Evolutionary conservation across 2,888 invertebrate species (phyloP), one percentile per base, ranked within the genome.

Genomic region (Clunio marinus): DNA sequence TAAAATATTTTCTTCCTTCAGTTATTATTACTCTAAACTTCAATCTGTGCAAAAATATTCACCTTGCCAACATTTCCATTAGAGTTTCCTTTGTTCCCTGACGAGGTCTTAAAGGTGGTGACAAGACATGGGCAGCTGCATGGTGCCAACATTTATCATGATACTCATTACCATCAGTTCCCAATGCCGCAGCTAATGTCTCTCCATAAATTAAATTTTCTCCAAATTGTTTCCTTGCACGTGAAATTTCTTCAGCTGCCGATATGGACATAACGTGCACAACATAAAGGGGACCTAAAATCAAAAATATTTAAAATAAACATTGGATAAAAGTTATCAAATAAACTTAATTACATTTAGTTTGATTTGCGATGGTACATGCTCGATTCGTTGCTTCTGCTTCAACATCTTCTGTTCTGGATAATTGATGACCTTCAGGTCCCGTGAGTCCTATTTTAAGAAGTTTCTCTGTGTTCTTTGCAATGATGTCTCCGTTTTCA

Each of bases 241-340:
- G 79, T 41, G 86, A 85, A 73, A 98, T 80, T 70, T 89, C 88
- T 71, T 89, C 84, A 69, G 91, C 93, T 1, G 98, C 95, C 70
- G 88, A 87, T 81, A 89, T 92, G 75, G 95, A 94, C 98, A 98
- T 99, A 76, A 98, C 92, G 83, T 98, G 98, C 74, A 98, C 97
- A 75, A 99, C 88, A 83, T 93, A 93, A 71, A 99, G 84, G 2
- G 99, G 98, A 73, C n/a, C n/a, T n/a, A n/a, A n/a, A n/a, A n/a
- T n/a, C n/a, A n/a, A n/a, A n/a, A n/a, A n/a, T n/a, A n/a, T n/a
- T n/a, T n/a, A n/a, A n/a, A n/a, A n/a, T n/a, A n/a, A n/a, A 92
- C 87, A 77, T 89, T 88, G 74, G 93, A 93, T n/a, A n/a, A n/a
- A n/a, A n/a, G n/a, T n/a, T n/a, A n/a, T n/a, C n/a, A n/a, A n/a